Conservation (phyloP, 2,888 invertebrate species). For the Branchinecta sandiegonensis region DNA sequence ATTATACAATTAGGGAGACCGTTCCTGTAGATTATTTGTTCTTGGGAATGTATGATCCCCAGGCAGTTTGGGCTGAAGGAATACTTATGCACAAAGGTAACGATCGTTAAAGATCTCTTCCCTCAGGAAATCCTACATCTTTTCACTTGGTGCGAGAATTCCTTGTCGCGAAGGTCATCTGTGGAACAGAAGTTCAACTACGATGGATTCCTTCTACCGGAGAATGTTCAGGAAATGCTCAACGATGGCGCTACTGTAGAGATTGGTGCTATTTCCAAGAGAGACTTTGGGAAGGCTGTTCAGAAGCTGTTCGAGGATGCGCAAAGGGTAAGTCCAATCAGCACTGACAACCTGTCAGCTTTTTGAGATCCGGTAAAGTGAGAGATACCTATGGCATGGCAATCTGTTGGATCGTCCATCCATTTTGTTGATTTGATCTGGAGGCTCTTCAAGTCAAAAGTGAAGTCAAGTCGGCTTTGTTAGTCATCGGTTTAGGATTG, state of each 20-base stretch:
- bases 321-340: constrained; percentile 37
- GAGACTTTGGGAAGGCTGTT: constrained; percentile 42
- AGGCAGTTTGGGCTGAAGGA: too few relatives aligned
- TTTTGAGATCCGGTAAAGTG: too few relatives aligned
- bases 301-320: constrained; percentile 44
- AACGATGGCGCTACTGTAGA: constrained; percentile 45
- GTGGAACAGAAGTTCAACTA: constrained; percentile 40
- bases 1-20: too few relatives aligned
- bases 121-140: background rate
- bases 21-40: too few relatives aligned
- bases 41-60: too few relatives aligned
- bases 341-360: background rate
- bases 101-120: background rate
- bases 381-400: constrained; percentile 35
- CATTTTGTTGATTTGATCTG: too few relatives aligned
- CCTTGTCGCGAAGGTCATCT: constrained; percentile 42
- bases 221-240: constrained; percentile 38
- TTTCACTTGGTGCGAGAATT: constrained; percentile 39
- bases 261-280: constrained; percentile 42
- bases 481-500: too few relatives aligned
- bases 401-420: constrained; percentile 34
- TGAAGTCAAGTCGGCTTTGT: too few relatives aligned
- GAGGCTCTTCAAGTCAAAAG: too few relatives aligned
- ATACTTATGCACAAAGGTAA: too few relatives aligned
- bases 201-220: constrained; percentile 34